Percentiles rank a stretch among this genome's conserved stretches.
Conservation (phyloP, 2,888 invertebrate species). For the Galerucella pusilla region DNA sequence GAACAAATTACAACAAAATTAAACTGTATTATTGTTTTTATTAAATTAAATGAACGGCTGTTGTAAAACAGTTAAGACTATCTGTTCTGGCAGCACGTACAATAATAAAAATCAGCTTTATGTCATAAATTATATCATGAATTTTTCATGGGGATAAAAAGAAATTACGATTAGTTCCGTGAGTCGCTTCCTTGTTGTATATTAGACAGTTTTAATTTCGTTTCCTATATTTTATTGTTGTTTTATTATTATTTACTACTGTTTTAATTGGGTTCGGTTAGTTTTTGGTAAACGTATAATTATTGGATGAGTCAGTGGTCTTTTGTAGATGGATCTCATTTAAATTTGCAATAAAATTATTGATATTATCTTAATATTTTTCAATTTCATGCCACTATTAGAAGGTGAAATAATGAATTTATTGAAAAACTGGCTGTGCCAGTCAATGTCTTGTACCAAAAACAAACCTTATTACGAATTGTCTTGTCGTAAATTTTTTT, state of each 20-base stretch:
- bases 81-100: background rate
- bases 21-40: background rate
- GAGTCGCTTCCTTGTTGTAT: background rate
- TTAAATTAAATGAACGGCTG: background rate
- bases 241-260: background rate
- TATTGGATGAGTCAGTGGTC: background rate
- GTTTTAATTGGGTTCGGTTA: background rate
- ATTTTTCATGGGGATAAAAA: slow-evolving; percentile 4
- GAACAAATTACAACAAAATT: slow-evolving; percentile 6
- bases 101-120: slow-evolving; percentile 1
- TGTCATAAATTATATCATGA: slow-evolving; percentile 7
- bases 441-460: no score
- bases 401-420: no score
- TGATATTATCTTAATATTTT: no score
- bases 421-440: no score
- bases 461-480: no score
- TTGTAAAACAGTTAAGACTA: background rate
- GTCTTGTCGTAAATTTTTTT: no score
- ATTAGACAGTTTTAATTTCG: slow-evolving; percentile 1
- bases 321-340: no score
- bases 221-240: slow-evolving; percentile 1
- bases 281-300: background rate
- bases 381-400: no score
- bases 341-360: no score
- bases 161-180: background rate